These are phyloP conservation scores for Gymnocypris eckloni DNA, from an alignment of 2,797 vertebrate species.

Conservation along the genomic window DNA sequence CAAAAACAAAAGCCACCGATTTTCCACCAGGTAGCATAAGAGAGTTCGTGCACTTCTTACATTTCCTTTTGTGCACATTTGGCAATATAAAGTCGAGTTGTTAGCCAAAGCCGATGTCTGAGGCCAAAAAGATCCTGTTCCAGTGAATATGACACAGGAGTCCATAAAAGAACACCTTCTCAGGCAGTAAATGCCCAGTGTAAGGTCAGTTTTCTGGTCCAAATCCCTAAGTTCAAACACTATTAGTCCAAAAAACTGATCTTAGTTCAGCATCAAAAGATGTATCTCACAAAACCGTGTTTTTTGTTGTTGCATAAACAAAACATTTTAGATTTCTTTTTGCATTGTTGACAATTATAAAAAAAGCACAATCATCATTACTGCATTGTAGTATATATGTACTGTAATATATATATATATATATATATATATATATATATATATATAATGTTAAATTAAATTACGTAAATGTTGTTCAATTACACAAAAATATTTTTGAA, in stretches of 20 bases:
- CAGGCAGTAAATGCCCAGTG: constrained; percentile 32
- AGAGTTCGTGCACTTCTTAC: constrained; percentile 49
- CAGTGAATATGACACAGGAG: constrained; percentile 34
- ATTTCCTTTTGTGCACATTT: constrained; percentile 55
- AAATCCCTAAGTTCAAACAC: not conserved
- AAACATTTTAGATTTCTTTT: not conserved
- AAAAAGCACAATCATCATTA: not conserved
- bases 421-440: too few species aligned
- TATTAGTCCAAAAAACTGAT: constrained; percentile 8
- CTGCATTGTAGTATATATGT: not conserved
- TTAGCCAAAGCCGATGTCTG: constrained; percentile 43
- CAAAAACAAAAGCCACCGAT: constrained; percentile 44
- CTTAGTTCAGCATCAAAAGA: not conserved
- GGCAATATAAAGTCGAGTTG: constrained; percentile 49
- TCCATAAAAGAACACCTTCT: not conserved
- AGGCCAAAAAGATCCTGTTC: not conserved
- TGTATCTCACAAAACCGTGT: not conserved
- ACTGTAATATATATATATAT: not conserved
- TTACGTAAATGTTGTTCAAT: not conserved
- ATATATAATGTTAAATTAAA: not conserved
- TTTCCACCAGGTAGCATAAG: constrained; percentile 53
- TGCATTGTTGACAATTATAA: constrained; percentile 15
- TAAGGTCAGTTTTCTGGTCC: constrained; percentile 1
- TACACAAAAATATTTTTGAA: not conserved
- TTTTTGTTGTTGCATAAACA: not conserved